Conservation (phyloP, 2,888 invertebrate genomes). For the Oscheius sp. region DNA sequence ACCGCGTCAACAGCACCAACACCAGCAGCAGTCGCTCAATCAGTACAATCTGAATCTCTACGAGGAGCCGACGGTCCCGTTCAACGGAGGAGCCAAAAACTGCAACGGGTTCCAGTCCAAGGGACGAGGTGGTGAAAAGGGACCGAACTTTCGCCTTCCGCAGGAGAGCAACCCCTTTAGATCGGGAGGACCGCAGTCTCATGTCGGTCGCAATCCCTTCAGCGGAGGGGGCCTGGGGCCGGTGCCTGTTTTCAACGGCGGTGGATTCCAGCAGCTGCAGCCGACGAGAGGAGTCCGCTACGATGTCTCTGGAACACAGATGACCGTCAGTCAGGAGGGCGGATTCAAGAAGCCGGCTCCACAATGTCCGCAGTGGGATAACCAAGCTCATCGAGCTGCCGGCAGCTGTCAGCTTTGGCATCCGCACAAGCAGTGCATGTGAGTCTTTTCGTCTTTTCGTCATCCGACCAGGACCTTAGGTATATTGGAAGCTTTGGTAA, state of each 20-base stretch:
- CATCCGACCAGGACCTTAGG: background rate
- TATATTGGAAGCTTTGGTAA: background rate
- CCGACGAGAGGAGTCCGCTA: background rate
- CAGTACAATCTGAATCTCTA: too few relatives aligned
- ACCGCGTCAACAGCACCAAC: too few relatives aligned
- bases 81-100: too few relatives aligned
- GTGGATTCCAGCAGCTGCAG: background rate
- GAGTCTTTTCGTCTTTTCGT: background rate
- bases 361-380: conserved; percentile 19
- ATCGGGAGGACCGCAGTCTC: background rate
- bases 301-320: conserved; percentile 3
- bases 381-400: conserved; percentile 12
- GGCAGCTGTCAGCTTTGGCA: conserved; percentile 14
- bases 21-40: too few relatives aligned
- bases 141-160: too few relatives aligned
- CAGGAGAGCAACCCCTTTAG: too few relatives aligned
- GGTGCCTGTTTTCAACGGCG: background rate
- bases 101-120: too few relatives aligned
- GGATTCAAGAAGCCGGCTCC: background rate
- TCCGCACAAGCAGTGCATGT: conserved; percentile 6
- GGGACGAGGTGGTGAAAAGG: too few relatives aligned
- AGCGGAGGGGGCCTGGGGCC: background rate
- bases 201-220: background rate
- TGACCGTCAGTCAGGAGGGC: conserved; percentile 7
- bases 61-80: too few relatives aligned